A percentile compares a stretch with the other conserved stretches of the same genome.
Conservation (phyloP, 2,113 vertebrate species). For the Stictonetta naevosa region DNA sequence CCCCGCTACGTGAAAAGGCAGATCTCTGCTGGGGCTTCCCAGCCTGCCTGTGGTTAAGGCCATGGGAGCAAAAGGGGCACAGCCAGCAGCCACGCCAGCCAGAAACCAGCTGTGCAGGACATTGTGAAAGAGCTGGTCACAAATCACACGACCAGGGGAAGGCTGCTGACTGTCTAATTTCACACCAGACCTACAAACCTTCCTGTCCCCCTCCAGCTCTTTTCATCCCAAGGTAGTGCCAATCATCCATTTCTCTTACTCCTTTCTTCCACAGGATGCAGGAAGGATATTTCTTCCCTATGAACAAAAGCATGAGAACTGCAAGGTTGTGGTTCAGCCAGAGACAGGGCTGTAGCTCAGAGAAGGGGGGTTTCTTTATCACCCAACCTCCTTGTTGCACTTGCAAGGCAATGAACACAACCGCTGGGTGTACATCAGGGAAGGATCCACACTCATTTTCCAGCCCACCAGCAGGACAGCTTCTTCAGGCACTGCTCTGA, state of each 20-base stretch:
- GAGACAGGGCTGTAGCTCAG: not conserved
- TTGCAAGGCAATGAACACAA: not conserved
- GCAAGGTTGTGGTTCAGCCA: not conserved
- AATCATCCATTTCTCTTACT: not conserved
- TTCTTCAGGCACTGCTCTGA: not conserved
- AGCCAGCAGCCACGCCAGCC: not conserved
- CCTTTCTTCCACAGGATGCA: not conserved
- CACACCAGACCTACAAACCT: not conserved
- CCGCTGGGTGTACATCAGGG: not conserved
- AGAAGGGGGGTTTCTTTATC: rapidly evolving
- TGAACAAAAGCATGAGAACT: not conserved
- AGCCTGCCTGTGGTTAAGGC: not conserved
- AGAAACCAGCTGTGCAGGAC: not conserved
- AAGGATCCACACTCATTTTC: not conserved
- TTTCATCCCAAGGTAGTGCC: not conserved
- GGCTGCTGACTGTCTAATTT: not conserved
- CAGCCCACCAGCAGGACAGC: not conserved
- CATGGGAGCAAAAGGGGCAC: not conserved
- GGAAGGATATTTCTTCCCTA: not conserved
- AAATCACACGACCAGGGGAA: not conserved
- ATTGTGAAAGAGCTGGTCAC: conserved; percentile 47
- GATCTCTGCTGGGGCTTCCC: conserved; percentile 23
- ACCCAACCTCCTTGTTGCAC: rapidly evolving
- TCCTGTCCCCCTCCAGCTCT: not conserved
- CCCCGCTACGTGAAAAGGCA: not conserved